Base-by-base conservation (phyloP, 2,888 invertebrate species). In the Torymus texanus region DNA sequence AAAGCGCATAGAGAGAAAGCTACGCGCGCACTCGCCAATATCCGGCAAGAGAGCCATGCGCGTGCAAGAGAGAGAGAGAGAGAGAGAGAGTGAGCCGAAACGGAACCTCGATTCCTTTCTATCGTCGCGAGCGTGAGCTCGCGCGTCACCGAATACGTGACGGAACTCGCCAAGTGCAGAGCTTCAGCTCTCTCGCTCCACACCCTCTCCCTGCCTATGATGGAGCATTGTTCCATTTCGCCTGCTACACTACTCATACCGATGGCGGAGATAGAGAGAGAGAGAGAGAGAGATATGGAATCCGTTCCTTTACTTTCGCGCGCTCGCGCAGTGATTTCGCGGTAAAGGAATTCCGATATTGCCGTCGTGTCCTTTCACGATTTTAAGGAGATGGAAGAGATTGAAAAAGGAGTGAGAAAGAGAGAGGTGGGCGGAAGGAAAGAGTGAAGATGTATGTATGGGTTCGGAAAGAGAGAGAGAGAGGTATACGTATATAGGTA, bases 121-220 rank as follows among this genome's bases (percentile, higher is more conserved):
- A 83, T 84, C 80, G 79, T 80, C 81, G 79, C 41, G 41, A 41
- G 41, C 41, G 41, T 8, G 29, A 2, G 41, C 41, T 5, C 41
- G 41, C 41, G 41, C 80, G 80, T 84, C 83, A 81, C 83, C 76
- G 79, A 79, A 78, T 82, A 82, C 84, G 84, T 84, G 84, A 84
- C 81, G 80, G 79, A 79, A 83, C 83, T 84, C 66, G 62, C 63
- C 83, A 83, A 83, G 75, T 75, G 74, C 62, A 65, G n/a, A 41
- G 55, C 14, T 70, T 63, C 21, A 73, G 68, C 62, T 74, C 72
- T 56, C 79, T 53, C 71, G 16, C 53, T 65, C 11, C 41, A n/a
- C 16, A 2, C 66, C 16, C 16, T n/a, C 55, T 10, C 67, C 66
- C 41, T 21, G 62, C 59, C 10, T 71, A 74, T 67, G 79, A 73